Evolutionary conservation across 2,113 vertebrate species (phyloP).

Genomic region (Ictalurus punctatus): DNA sequence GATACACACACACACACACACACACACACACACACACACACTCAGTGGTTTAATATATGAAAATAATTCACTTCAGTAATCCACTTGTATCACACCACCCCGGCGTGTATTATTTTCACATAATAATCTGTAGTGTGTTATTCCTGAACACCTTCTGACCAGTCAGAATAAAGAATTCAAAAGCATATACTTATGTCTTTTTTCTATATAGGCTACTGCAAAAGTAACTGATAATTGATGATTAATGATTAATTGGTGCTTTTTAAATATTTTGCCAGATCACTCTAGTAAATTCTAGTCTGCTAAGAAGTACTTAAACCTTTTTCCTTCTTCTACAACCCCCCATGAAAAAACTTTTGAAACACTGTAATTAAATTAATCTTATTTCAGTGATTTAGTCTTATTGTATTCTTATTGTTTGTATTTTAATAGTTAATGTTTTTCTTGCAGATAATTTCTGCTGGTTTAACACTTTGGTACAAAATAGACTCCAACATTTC

Average conservation of each 20-base stretch:
- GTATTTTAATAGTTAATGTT: not conserved
- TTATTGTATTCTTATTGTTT: not conserved
- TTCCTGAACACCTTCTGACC: not conserved
- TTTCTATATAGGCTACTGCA: not conserved
- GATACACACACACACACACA: too few species aligned
- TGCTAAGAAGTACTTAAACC: not conserved
- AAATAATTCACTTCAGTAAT: not conserved
- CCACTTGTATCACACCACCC: not conserved
- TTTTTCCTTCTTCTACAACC: not conserved
- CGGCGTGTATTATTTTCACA: not conserved
- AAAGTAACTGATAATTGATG: not conserved
- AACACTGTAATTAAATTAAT: not conserved
- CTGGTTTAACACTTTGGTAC: not conserved
- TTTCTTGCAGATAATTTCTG: not conserved
- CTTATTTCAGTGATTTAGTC: not conserved
- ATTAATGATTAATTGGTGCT: not conserved
- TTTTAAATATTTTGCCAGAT: not conserved
- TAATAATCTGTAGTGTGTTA: not conserved
- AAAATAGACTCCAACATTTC: not conserved
- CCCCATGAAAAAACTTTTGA: not conserved
- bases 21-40: not conserved
- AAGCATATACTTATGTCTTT: not conserved
- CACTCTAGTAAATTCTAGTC: not conserved
- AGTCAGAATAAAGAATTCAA: not conserved
- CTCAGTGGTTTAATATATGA: not conserved